Evolutionary conservation across 2,888 invertebrate species (phyloP).

Genomic region (Lepidochrysops patricia): DNA sequence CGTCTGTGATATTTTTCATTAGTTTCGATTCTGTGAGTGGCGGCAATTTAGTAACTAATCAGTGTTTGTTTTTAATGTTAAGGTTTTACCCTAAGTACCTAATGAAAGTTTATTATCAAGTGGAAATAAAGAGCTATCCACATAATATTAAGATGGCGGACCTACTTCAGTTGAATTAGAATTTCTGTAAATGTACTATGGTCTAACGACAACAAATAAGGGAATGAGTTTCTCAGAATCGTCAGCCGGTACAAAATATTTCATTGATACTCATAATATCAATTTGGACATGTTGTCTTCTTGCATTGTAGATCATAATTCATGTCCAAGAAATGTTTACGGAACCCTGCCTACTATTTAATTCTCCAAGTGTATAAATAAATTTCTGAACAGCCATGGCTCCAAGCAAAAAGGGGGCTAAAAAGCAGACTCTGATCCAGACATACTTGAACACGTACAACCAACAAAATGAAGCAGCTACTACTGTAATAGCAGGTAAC

Average conservation of each 20-base stretch:
- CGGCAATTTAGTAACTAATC: slow-evolving; percentile 40
- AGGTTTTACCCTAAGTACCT: not conserved
- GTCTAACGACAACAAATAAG: not conserved
- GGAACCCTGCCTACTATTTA: not conserved
- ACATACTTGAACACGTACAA: slow-evolving; percentile 88
- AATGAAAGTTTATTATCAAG: not conserved
- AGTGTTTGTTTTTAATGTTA: slow-evolving; percentile 23
- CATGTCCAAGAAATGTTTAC: not conserved
- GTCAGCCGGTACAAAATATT: not conserved
- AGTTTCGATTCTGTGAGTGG: slow-evolving; percentile 38
- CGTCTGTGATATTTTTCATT: slow-evolving; percentile 43
- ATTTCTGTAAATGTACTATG: not conserved
- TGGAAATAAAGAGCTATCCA: slow-evolving; percentile 13
- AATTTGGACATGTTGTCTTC: not conserved
- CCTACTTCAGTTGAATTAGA: slow-evolving; percentile 17
- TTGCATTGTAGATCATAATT: not conserved
- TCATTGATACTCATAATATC: not conserved
- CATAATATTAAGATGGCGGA: slow-evolving; percentile 34
- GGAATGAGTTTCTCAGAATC: not conserved
- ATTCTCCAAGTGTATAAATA: not conserved
- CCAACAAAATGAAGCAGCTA: slow-evolving; percentile 79
- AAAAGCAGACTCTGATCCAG: slow-evolving; percentile 79
- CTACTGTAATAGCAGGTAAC: slow-evolving; percentile 52
- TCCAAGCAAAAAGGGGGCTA: slow-evolving; percentile 45
- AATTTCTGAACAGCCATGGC: slow-evolving; percentile 37